Conservation (phyloP, 2,888 invertebrate species). For the Lasioglossum leucozonium region DNA sequence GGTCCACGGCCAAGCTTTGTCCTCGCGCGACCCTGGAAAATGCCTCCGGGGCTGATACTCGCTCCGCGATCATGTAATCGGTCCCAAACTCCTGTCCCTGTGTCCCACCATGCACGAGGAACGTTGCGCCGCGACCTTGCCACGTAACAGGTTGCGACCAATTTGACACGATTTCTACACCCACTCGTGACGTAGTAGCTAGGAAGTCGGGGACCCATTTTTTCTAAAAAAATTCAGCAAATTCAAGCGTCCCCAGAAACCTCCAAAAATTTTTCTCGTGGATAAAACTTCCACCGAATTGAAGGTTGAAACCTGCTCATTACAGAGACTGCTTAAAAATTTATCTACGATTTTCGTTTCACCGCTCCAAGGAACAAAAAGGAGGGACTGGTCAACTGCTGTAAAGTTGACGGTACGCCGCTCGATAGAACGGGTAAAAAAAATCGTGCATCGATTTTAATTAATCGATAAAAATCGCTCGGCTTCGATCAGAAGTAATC, state of each 20-base stretch:
- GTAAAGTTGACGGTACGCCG: no score
- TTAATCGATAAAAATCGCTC: neutral
- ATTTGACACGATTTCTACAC: neutral
- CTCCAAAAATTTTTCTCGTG: neutral
- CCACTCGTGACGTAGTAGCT: no score
- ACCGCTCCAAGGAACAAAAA: neutral
- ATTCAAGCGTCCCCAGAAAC: no score
- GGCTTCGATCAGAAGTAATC: neutral
- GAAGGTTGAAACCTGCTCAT: neutral
- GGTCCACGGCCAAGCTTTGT: slow-evolving; percentile 23
- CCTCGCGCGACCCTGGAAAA: slow-evolving; percentile 21
- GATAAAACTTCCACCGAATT: neutral
- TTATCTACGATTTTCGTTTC: neutral
- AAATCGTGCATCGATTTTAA: neutral
- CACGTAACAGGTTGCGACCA: neutral
- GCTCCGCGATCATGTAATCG: neutral
- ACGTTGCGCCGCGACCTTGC: neutral
- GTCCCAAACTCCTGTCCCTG: neutral
- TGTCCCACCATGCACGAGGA: neutral
- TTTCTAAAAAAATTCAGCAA: no score
- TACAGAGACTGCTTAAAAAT: neutral
- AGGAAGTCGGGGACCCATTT: no score
- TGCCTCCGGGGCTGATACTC: slow-evolving; percentile 6
- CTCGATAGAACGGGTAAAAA: no score
- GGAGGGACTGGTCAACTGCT: no score